Conservation (phyloP, 2,797 vertebrate genomes). For the Aplochiton taeniatus region DNA sequence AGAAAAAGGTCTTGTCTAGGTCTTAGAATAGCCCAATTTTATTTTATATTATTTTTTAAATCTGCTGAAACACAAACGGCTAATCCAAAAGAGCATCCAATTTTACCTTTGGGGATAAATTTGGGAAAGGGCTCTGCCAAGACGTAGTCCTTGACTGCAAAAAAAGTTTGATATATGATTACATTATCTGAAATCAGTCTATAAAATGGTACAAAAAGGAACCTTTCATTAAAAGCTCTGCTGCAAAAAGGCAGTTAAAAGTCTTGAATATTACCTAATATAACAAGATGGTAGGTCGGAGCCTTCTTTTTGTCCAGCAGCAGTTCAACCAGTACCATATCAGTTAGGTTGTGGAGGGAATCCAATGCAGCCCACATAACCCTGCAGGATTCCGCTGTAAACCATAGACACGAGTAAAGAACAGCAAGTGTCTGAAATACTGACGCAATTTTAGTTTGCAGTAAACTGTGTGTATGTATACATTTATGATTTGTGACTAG, state of each 20-base stretch:
- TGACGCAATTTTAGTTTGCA: too few relatives aligned
- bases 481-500: too few relatives aligned
- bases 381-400: constrained; percentile 1
- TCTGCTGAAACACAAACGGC: not conserved
- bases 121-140: not conserved
- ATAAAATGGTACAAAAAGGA: too few relatives aligned
- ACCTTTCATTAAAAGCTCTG: too few relatives aligned
- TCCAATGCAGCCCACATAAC: constrained; percentile 21
- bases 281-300: constrained; percentile 3
- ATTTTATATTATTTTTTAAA: not conserved
- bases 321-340: constrained; percentile 18
- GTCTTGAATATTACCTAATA: constrained; percentile 11
- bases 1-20: too few relatives aligned
- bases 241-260: too few relatives aligned
- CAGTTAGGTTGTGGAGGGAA: constrained; percentile 2
- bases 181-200: not conserved
- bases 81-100: not conserved
- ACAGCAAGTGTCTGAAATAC: too few relatives aligned
- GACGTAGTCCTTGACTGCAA: constrained; percentile 8
- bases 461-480: too few relatives aligned
- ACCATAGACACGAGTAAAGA: not conserved
- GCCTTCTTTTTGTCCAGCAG: not conserved
- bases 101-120: constrained; percentile 17
- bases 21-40: too few relatives aligned
- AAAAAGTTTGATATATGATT: not conserved